Base-by-base conservation (phyloP, 92 coral and sea anemone species). In the Isaurus tuberculatus region DNA sequence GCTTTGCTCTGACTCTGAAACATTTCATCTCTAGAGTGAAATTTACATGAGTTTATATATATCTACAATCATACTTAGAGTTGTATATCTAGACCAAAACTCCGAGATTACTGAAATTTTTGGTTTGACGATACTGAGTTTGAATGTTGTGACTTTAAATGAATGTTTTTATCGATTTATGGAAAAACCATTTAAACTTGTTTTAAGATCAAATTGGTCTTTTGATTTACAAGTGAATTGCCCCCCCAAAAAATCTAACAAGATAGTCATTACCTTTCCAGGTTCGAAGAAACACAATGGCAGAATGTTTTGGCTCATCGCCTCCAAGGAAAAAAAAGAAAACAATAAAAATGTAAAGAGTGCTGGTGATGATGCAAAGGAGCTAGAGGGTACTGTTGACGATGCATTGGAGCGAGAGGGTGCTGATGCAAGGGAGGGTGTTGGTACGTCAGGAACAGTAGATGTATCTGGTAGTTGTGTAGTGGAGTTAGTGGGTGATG, bases 201-300 rank as follows among this genome's bases (percentile, higher is more conserved):
- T 51, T 51, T 19, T 61, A 61, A 61, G 15, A 61, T 26, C 30
- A 61, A 61, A 61, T 23, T 61, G 67, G 23, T 23, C 29, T 23
- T 61, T 60, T 60, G 67, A 60, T 60, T 60, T 60, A 60, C 58
- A 51, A 51, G 14, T 51, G 58, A 51, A 51, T n/a, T 51, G 58
- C 58, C 58, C 58, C 58, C 20, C 25, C 1, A 51, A 51, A 61
- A 23, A 26, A 17, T 10, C 10, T 2, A 25, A 4, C 22, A 61
- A 8, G 23, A 17, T 23, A 2, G 25, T 5, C 11, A 19, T 61
- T 8, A 25, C 2, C 32, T 26, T 61, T 26, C 32, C 67, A 61
- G 67, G 32, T 61, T 23, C 67, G 67, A 61, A 61, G 67, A 61
- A 27, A 26, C 15, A 27, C 34, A 61, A 61, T 23, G 33, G 29